phyloP scores from a whole-genome alignment of 2,797 vertebrate species.

The Mus spretus region DNA sequence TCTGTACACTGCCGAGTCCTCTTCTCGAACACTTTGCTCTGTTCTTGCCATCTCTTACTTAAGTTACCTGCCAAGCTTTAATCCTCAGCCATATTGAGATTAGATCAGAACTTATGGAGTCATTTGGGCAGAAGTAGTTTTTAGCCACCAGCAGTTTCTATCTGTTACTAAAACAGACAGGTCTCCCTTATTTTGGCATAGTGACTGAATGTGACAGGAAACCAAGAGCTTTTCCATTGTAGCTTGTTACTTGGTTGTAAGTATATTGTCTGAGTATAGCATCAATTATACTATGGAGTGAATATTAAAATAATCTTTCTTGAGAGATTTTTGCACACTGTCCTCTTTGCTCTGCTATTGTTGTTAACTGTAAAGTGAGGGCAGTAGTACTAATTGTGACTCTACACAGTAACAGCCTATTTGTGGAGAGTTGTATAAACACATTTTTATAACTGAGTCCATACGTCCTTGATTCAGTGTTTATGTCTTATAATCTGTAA shows the following conservation, averaged over 20 bases:
- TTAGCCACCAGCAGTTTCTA: background rate
- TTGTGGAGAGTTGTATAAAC: background rate
- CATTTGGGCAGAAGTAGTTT: background rate
- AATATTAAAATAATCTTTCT: constrained; percentile 52
- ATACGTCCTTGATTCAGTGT: background rate
- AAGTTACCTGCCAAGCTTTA: constrained; percentile 2
- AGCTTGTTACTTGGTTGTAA: constrained; percentile 49
- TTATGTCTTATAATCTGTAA: constrained; percentile 16
- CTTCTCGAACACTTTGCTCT: background rate
- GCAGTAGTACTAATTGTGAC: background rate
- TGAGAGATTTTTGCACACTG: constrained; percentile 44
- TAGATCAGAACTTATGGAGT: constrained; percentile 17
- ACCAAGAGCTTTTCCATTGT: background rate
- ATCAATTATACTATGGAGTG: constrained; percentile 32
- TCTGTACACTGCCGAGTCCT: background rate
- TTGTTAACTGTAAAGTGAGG: background rate
- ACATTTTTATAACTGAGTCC: constrained; percentile 49
- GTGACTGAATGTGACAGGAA: constrained; percentile 1
- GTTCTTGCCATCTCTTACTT: background rate
- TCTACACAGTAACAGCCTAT: background rate
- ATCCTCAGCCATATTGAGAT: background rate
- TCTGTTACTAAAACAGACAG: background rate
- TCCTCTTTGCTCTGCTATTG: background rate
- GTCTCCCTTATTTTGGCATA: background rate
- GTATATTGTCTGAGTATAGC: background rate